Percentiles rank a stretch among this genome's conserved stretches.
Conservation (phyloP, 2,888 invertebrate species). For the Lochmaea capreae region DNA sequence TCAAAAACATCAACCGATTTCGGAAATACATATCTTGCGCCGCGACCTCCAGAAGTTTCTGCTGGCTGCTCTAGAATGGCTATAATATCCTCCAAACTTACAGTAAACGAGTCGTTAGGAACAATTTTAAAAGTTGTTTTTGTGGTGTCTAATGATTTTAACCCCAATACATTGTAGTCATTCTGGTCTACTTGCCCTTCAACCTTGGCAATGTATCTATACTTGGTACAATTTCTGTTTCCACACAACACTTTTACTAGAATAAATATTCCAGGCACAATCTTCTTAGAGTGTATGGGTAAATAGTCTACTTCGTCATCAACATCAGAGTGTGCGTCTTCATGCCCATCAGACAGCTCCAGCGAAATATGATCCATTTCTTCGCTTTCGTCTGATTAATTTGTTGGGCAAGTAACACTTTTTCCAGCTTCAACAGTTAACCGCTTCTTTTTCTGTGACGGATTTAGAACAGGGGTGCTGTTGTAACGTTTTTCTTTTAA, state of each 20-base stretch:
- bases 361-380: too few species aligned
- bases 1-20: constrained; percentile 25
- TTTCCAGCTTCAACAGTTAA: too few species aligned
- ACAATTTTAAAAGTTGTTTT: constrained; percentile 30
- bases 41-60: constrained; percentile 15
- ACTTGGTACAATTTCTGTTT: too few species aligned
- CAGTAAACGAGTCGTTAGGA: constrained; percentile 29
- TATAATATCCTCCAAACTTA: constrained; percentile 29
- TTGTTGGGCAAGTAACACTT: too few species aligned
- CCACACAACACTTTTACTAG: constrained; percentile 21
- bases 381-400: too few species aligned
- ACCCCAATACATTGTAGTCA: constrained; percentile 1
- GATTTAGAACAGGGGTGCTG: too few species aligned
- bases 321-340: too few species aligned
- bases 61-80: constrained; percentile 16
- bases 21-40: constrained; percentile 19
- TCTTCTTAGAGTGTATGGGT: constrained; percentile 33
- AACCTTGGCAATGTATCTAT: not conserved
- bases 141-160: constrained; percentile 28
- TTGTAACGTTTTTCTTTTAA: too few species aligned
- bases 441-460: too few species aligned
- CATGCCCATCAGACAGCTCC: too few species aligned
- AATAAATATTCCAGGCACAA: constrained; percentile 40
- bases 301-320: constrained; percentile 38
- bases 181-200: too few species aligned